Evolutionary conservation across 2,888 invertebrate genomes (phyloP), one percentile per base, ranked within the genome.

Genomic region (Orchesella flavescens): DNA sequence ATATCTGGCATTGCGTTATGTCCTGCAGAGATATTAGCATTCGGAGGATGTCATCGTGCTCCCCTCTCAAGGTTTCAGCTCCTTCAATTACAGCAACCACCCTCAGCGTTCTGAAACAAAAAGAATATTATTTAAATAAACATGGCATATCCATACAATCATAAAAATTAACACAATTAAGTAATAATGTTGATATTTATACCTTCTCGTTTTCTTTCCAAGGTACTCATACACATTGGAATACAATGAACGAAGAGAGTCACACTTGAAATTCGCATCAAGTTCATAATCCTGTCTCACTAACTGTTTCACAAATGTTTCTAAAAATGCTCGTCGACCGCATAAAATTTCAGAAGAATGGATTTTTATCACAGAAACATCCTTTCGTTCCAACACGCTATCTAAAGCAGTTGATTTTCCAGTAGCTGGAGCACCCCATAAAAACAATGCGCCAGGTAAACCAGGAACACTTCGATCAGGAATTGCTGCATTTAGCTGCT

Each of bases 291-390:
- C 49, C n/a, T 7, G 21, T n/a, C 21, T 78, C 49, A 72, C 72
- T 12, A 86, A 21, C 44, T 86, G 85, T 12, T 72, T 72, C n/a
- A 86, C 66, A 15, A 86, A 43, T 3, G 85, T 84, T 55, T 86
- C 85, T 65, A 74, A 86, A 72, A 86, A 86, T 12, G 85, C 84
- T 66, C 84, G 23, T 17, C 76, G 63, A 0, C 85, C 85, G 55
- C 85, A 86, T 21, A 86, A 61, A 0, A 82, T 84, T 21, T 86
- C 85, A 1, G 75, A 55, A 5, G 78, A 61, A 17, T 79, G 74
- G 19, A 86, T 81, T 55, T 23, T 34, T 0, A 82, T 75, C 10
- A 66, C 61, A 17, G 57, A 61, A 9, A 61, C 19, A 21, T 46
- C 46, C 9, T 49, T 74, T 12, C 21, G n/a, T 15, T 71, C 59